Base-by-base conservation (phyloP, 2,113 vertebrate species). In the Xenopus laevis region DNA sequence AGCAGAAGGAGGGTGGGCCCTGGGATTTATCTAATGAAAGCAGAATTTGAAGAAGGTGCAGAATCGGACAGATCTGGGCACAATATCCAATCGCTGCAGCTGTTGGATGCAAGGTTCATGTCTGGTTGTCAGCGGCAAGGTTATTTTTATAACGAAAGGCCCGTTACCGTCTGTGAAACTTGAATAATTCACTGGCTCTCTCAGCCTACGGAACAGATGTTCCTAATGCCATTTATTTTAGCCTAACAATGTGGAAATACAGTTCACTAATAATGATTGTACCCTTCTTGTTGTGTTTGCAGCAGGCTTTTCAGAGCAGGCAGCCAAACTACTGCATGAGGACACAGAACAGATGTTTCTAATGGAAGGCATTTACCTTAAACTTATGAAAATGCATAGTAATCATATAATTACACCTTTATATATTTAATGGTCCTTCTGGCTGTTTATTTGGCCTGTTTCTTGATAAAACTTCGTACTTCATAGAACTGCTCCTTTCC, bases 21-120 rank as follows among this genome's bases (percentile, higher is more conserved):
- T 52, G 73, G 65, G 73, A 68, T 69, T 76, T 76, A 61, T 62
- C 55, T 44, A 76, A 76, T 76, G 65, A 69, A 68, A 53, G 65
- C 15, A 68, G 55, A 44, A 68, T 59, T 74, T 50, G 68, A 63
- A 76, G 45, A 44, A 68, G 73, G 65, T 76, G 65, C 73, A 68
- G 58, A 69, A 62, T 17, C 52, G 73, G 73, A 76, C 73, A 69
- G 57, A 69, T 69, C 61, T 44, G n/a, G 72, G 65, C 52, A 18
- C 58, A n/a, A 6, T 58, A 61, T 61, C 27, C 44, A 11, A 46
- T 18, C 20, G 40, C 45, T 63, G 58, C 73, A 76, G 73, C 73
- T 76, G 73, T 53, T 69, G 47, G 65, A 40, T 65, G 61, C 72
- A 61, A 40, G 21, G 72, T 74, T 74, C 65, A 74, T 4, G 50